phyloP scores from a whole-genome alignment of 2,113 vertebrate species.

The Condylura cristata region DNA sequence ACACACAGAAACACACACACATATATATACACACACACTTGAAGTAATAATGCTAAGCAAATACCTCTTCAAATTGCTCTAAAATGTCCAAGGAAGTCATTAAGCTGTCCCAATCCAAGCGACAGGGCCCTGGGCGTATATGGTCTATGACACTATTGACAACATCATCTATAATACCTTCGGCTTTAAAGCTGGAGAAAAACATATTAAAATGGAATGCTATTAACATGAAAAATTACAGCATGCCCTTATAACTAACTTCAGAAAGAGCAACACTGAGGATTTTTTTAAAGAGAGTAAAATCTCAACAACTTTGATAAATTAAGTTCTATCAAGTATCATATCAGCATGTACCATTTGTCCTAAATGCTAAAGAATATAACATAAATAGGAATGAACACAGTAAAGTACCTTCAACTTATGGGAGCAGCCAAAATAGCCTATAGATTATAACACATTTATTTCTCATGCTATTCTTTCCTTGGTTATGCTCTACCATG shows the following conservation, averaged over 20 bases:
- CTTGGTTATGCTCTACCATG: not conserved
- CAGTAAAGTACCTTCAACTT: not conserved
- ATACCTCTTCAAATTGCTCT: slow-evolving; percentile 88
- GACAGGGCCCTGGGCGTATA: slow-evolving; percentile 90
- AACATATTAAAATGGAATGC: slow-evolving; percentile 17
- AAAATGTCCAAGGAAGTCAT: slow-evolving; percentile 92
- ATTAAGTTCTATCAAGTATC: not conserved
- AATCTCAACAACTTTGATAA: not conserved
- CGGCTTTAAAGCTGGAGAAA: slow-evolving; percentile 89
- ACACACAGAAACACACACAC: not conserved
- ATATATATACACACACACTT: not conserved
- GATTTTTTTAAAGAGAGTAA: not conserved
- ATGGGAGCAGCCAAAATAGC: not conserved
- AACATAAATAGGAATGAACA: not conserved
- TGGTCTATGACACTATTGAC: slow-evolving; percentile 88
- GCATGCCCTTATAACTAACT: not conserved
- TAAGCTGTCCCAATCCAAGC: slow-evolving; percentile 90
- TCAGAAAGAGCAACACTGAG: not conserved
- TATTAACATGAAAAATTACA: slow-evolving; percentile 16
- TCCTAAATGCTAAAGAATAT: not conserved
- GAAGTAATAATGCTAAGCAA: not conserved
- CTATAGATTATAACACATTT: not conserved
- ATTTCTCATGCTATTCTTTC: not conserved
- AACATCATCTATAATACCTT: slow-evolving; percentile 87
- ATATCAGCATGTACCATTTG: not conserved